Conservation (phyloP, 2,888 invertebrate genomes). For the Noctua janthina region DNA sequence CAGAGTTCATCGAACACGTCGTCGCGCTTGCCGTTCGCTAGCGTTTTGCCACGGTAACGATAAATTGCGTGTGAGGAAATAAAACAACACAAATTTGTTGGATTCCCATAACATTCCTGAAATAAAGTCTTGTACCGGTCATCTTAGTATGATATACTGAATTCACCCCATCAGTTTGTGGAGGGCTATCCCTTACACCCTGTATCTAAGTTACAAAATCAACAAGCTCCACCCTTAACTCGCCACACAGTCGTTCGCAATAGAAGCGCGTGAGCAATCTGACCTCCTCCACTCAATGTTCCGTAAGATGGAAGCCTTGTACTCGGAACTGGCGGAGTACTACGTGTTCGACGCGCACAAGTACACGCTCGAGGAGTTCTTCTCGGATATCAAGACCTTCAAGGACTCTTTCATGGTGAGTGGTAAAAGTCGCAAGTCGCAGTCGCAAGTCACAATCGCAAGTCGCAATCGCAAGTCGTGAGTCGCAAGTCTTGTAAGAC, state of each 20-base stretch:
- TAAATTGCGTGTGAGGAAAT: too few relatives aligned
- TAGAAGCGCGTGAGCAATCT: constrained; percentile 95
- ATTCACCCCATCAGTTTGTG: too few relatives aligned
- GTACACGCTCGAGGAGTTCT: constrained; percentile 98
- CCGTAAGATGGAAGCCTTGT: constrained; percentile 97
- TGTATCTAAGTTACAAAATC: too few relatives aligned
- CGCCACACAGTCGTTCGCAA: constrained; percentile 91
- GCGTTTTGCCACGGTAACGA: too few relatives aligned
- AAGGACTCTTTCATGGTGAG: constrained; percentile 96
- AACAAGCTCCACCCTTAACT: constrained; percentile 58
- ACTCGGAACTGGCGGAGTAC: constrained; percentile 96
- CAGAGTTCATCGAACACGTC: too few relatives aligned
- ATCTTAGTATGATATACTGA: too few relatives aligned
- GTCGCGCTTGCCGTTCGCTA: too few relatives aligned
- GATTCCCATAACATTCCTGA: too few relatives aligned
- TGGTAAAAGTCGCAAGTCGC: too few relatives aligned
- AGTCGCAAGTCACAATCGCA: not conserved
- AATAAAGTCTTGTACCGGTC: too few relatives aligned
- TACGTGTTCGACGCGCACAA: constrained; percentile 98
- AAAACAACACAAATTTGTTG: too few relatives aligned
- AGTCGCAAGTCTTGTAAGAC: not conserved
- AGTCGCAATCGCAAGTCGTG: not conserved
- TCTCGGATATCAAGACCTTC: constrained; percentile 98
- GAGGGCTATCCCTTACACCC: too few relatives aligned
- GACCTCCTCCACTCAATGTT: constrained; percentile 98